phyloP scores from a whole-genome alignment of 2,113 vertebrate species.

The Glaucomys volans region DNA sequence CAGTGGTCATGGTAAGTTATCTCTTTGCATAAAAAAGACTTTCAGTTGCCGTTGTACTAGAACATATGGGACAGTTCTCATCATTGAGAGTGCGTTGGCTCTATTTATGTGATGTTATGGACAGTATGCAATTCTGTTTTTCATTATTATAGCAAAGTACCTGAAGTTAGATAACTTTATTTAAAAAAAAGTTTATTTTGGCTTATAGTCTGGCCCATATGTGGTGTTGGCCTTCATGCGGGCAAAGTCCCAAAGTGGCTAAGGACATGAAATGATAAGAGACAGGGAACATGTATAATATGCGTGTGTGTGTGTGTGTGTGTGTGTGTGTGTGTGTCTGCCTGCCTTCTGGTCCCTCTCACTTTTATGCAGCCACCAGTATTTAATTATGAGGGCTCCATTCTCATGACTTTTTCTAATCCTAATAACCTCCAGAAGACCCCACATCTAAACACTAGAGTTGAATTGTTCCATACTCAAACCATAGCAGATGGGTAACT shows the following conservation, averaged over 20 bases:
- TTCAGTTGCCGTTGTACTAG: background rate
- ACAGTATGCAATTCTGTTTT: background rate
- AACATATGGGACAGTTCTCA: background rate
- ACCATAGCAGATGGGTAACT: background rate
- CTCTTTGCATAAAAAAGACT: slow-evolving; percentile 42
- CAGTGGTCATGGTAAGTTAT: slow-evolving; percentile 37
- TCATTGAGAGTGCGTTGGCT: background rate
- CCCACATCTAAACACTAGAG: background rate
- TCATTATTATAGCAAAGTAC: background rate
- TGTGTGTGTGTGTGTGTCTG: background rate
- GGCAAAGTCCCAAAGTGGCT: background rate
- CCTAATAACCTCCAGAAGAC: background rate
- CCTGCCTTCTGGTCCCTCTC: background rate
- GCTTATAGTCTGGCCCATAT: background rate
- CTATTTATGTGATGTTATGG: background rate
- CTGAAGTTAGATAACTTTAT: background rate
- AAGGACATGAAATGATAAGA: background rate
- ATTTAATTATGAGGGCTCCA: background rate
- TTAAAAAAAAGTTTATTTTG: background rate
- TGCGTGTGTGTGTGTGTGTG: background rate
- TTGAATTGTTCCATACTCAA: background rate
- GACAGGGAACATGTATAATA: background rate
- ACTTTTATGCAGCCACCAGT: background rate
- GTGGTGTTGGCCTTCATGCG: background rate
- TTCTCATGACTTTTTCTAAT: background rate